Conservation (phyloP, 2,113 vertebrate genomes). For the Ardeotis arabs region DNA sequence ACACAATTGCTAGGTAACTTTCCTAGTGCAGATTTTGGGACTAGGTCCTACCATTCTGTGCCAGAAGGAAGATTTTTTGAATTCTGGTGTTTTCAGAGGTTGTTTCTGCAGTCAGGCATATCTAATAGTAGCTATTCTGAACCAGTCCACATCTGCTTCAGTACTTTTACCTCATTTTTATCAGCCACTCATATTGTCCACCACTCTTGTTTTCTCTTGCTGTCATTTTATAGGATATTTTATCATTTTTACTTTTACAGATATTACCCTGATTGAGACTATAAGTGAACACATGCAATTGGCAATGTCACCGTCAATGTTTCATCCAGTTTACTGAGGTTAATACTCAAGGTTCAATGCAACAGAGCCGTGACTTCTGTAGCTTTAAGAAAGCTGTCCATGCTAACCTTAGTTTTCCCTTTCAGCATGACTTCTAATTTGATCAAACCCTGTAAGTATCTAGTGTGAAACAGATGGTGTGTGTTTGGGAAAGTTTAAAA, state of each 20-base stretch:
- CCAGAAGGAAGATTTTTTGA: background rate
- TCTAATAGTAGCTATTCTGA: constrained; percentile 21
- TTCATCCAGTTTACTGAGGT: background rate
- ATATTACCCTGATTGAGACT: background rate
- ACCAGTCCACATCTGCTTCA: constrained; percentile 31
- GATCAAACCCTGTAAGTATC: constrained; percentile 70
- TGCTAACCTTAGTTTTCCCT: constrained; percentile 65
- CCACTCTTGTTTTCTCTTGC: background rate
- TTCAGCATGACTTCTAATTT: constrained; percentile 73
- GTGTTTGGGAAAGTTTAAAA: constrained; percentile 75
- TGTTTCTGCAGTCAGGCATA: constrained; percentile 23
- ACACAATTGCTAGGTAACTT: background rate
- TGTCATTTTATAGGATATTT: background rate
- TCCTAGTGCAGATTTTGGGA: background rate
- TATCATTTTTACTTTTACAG: background rate
- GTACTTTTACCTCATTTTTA: background rate
- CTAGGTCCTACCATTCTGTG: background rate
- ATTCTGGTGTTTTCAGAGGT: background rate
- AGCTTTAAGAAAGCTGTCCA: constrained; percentile 64
- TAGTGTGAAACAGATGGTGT: constrained; percentile 71
- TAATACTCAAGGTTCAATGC: background rate
- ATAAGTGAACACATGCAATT: background rate
- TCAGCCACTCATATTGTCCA: background rate
- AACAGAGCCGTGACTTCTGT: background rate
- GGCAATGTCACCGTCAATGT: background rate